Evolutionary conservation across 2,888 invertebrate genomes (phyloP), one percentile per base, ranked within the genome.

Genomic region (Lordiphosa fenestrarum): DNA sequence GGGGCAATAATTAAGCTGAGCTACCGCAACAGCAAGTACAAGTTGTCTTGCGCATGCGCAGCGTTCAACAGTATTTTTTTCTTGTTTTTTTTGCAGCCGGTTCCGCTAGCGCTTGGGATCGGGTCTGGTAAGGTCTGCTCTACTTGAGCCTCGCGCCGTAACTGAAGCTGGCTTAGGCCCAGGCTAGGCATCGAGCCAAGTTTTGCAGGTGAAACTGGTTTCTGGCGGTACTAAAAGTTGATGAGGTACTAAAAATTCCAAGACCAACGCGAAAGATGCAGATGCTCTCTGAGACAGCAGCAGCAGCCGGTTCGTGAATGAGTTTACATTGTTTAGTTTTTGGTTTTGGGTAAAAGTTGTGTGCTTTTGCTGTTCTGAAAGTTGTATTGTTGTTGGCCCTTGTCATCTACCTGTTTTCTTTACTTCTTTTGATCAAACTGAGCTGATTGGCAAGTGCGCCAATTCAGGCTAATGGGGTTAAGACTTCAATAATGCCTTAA

Each of bases 401-500:
- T 69, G 58, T 54, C 55, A 25, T 55, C 56, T 66, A 73, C 73
- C 78, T 75, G 81, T 65, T 62, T 62, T 53, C 23, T 23, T 48
- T 3, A 30, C 30, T 49, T 52, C 50, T 40, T 53, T 67, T 58
- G 76, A 83, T 85, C 82, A 50, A 15, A 33, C 41, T 38, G 36
- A 13, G 48, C 69, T 63, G 85, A 77, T 85, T 85, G 77, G 84
- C 77, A 78, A 78, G 77, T 85, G 77, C 77, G 77, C 85, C 77
- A 78, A 78, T 78, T 78, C 81, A 83, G 73, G 84, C 80, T 78
- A 78, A 78, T 78, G 85, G 84, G 85, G 77, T 84, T 78, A 78
- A 78, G 77, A 69, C 85, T 84, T 78, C 70, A 84, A 78, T 85
- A 78, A 69, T 70, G 80, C 64, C 44, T 39, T 58, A 61, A 61